Base-by-base conservation (phyloP, 2,888 invertebrate genomes). In the Eustalomyia histrio region DNA sequence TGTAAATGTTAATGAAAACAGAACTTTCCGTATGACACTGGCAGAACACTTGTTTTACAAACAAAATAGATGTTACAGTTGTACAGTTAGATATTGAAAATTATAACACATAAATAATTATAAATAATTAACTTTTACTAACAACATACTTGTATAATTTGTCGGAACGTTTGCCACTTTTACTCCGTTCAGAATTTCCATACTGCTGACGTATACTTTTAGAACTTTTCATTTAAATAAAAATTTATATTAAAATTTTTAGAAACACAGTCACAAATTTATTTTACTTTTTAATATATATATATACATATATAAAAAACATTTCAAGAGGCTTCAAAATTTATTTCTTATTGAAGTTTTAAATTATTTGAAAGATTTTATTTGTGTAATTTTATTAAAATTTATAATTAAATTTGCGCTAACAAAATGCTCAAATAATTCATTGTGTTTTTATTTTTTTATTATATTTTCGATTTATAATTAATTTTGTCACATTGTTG, bases 151-250 rank as follows among this genome's bases (percentile, higher is more conserved):
- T 84, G 71, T 83, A 43, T 50, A 57, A 39, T 58, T 85, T 85
- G 50, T 85, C 84, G 16, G 64, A 75, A 24, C 83, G 88, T 78
- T 88, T 88, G 65, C 82, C 86, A 84, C 79, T 85, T 84, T 87
- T 88, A 24, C 33, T 60, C 47, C 88, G 86, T 68, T 85, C 86
- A 64, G 85, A 17, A 65, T 74, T 86, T 67, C 86, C 88, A 88
- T 88, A 84, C 80, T 87, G 87, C 12, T 84, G 83, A 14, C 86
- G 85, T 57, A 74, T 55, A 67, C 65, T 85, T 80, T 86, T 88
- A n/a, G 87, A 80, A 64, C 87, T 84, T 86, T 88, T 88, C 88
- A 88, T 88, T 87, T 85, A 85, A 73, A 60, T 67, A 52, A 39
- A 67, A 47, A 55, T 39, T 4, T n/a, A 47, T 14, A 3, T 47